Evolutionary conservation across 2,797 vertebrate species (phyloP), one percentile per base, ranked within the genome.

Genomic region (Acanthurus tractus): DNA sequence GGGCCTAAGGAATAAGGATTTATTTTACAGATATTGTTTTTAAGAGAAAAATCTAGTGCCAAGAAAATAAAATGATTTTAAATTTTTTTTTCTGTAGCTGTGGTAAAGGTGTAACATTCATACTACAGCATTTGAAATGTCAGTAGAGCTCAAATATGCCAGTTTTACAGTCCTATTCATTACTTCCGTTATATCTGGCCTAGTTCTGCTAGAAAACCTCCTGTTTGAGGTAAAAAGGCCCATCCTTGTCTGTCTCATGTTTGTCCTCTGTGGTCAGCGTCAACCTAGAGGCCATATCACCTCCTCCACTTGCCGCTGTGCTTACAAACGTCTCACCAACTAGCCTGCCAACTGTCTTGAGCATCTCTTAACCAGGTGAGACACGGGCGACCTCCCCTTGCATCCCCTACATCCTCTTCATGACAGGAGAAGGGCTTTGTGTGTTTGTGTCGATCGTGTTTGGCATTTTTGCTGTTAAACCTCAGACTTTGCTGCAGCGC

Each of bases 351-450:
- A 65, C 68, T 12, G 67, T 78, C 79, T 74, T 71, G 48, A 88
- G 69, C 49, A n/a, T 85, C 79, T 84, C 78, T 85, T 92, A 92
- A 90, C 86, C 92, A 94, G 91, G 93, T 94, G 91, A 91, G 89
- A 92, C 87, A 57, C 22, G 25, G 52, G 13, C 70, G 44, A 84
- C 82, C 80, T 85, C 79, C 61, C 46, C 57, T 53, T 0, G 40
- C 77, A 5, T 72, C 79, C 79, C 73, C 80, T 2, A 3, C 83
- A 42, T 81, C 83, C 74, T 86, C 74, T 54, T 59, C 25, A 0
- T 83, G 83, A 89, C 88, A 78, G 80, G 20, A 81, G 64, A 61
- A 42, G 34, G 42, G 70, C 77, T 78, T 42, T n/a, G 76, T 69
- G 78, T 25, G 77, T 61, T 64, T 8, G 14, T 12, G n/a, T 40